phyloP scores from a whole-genome alignment of 92 coral and sea anemone genomes.

The Palythoa grandis region DNA sequence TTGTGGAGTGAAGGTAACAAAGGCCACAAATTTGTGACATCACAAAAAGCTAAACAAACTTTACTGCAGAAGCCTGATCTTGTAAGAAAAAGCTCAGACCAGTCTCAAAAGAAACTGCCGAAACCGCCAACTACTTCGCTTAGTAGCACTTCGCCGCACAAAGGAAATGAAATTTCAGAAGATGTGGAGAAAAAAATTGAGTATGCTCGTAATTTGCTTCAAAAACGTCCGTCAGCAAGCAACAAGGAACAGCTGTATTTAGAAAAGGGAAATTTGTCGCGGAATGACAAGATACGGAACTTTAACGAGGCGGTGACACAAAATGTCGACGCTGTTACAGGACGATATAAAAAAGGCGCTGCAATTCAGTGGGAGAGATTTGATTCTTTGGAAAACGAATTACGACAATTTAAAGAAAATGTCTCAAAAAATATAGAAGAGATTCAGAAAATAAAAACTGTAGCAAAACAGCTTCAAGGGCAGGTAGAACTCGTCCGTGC shows the following conservation, averaged over 20 bases:
- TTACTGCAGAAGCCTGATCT: neutral
- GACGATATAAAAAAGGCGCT: neutral
- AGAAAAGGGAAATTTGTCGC: neutral
- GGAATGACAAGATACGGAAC: neutral
- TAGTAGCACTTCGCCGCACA: slow-evolving; percentile 6
- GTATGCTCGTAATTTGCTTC: slow-evolving; percentile 17
- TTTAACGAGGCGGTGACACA: neutral
- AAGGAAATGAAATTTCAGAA: slow-evolving; percentile 36
- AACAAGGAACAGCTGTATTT: neutral
- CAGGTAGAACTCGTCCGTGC: slow-evolving; percentile 10
- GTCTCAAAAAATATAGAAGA: slow-evolving; percentile 15
- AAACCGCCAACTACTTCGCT: slow-evolving; percentile 33
- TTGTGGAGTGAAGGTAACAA: neutral
- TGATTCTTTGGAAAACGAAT: slow-evolving; percentile 18
- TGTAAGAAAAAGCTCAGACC: neutral
- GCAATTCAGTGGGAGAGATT: neutral
- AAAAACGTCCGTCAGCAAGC: slow-evolving; percentile 3
- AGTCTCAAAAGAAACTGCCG: slow-evolving; percentile 14
- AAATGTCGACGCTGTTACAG: neutral
- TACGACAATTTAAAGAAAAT: slow-evolving; percentile 13
- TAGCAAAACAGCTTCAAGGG: neutral
- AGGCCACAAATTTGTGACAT: neutral
- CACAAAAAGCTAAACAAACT: slow-evolving; percentile 2
- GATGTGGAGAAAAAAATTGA: slow-evolving; percentile 37
- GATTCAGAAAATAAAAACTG: neutral